phyloP scores from a whole-genome alignment of 2,888 invertebrate genomes.

The Epinotia demarniana region DNA sequence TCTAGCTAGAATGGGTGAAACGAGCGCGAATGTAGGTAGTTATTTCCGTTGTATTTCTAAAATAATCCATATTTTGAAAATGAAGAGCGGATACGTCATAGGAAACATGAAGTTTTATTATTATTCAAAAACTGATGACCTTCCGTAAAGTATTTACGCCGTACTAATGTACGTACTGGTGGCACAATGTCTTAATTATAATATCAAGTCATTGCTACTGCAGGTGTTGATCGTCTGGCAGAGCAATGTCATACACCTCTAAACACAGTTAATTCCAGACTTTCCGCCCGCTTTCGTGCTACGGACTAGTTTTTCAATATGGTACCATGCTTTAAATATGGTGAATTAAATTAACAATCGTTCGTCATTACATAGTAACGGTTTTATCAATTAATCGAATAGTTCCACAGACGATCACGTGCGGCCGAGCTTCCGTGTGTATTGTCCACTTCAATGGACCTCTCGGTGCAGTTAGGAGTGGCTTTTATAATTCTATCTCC shows the following conservation, averaged over 20 bases:
- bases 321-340: constrained; percentile 71
- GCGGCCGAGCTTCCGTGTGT: constrained; percentile 59
- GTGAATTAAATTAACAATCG: constrained; percentile 81
- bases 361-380: constrained; percentile 78
- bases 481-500: constrained; percentile 33
- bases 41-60: no score
- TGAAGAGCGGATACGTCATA: no score
- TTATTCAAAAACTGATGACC: no score
- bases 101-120: no score
- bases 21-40: no score
- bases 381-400: constrained; percentile 79
- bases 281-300: constrained; percentile 61
- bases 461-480: constrained; percentile 36
- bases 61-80: no score
- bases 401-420: constrained; percentile 76
- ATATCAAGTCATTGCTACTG: constrained; percentile 64
- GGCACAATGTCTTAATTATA: constrained; percentile 73
- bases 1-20: no score
- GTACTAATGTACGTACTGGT: no score
- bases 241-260: constrained; percentile 61
- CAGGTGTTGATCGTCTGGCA: constrained; percentile 65
- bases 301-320: constrained; percentile 61
- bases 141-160: no score
- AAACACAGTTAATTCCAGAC: constrained; percentile 48
- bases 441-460: constrained; percentile 54